phyloP scores from a whole-genome alignment of 2,888 invertebrate genomes.

The Lepidochitona cinerea region DNA sequence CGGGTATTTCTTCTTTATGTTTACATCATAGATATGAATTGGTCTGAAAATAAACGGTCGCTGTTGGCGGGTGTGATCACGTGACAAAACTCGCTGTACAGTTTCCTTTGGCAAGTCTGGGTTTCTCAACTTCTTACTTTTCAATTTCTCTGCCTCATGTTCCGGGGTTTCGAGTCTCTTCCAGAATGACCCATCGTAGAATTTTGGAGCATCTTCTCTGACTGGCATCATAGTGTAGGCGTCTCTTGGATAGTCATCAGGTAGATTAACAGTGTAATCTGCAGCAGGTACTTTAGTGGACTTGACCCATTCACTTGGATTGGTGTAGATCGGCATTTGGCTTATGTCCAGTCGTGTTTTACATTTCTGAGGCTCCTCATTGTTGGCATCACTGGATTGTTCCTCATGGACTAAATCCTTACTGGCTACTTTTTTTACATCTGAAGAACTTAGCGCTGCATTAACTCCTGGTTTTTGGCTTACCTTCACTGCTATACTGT shows the following conservation, averaged over 20 bases:
- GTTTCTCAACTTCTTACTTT: conserved; percentile 39
- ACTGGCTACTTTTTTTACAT: no score
- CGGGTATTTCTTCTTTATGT: conserved; percentile 58
- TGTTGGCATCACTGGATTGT: neutral
- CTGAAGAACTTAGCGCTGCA: no score
- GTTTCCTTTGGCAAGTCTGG: conserved; percentile 56
- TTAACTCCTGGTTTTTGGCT: conserved; percentile 1
- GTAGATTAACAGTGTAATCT: conserved; percentile 49
- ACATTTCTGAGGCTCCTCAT: neutral
- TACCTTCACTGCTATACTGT: conserved; percentile 34
- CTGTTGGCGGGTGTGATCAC: conserved; percentile 45
- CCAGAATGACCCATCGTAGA: conserved; percentile 44
- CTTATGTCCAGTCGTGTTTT: neutral
- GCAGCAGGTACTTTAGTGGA: conserved; percentile 51
- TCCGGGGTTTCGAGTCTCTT: neutral
- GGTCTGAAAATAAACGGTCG: conserved; percentile 64
- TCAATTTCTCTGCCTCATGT: conserved; percentile 16
- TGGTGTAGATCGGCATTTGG: conserved; percentile 11
- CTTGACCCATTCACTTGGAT: conserved; percentile 54
- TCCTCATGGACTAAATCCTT: no score
- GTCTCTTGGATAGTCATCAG: conserved; percentile 67
- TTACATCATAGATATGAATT: conserved; percentile 61
- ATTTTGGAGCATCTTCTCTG: conserved; percentile 46
- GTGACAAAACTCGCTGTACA: conserved; percentile 40
- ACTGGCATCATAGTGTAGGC: conserved; percentile 63